These are phyloP conservation scores for Sepioteuthis lessoniana DNA, from an alignment of 2,888 invertebrate species.

Conservation along the genomic window DNA sequence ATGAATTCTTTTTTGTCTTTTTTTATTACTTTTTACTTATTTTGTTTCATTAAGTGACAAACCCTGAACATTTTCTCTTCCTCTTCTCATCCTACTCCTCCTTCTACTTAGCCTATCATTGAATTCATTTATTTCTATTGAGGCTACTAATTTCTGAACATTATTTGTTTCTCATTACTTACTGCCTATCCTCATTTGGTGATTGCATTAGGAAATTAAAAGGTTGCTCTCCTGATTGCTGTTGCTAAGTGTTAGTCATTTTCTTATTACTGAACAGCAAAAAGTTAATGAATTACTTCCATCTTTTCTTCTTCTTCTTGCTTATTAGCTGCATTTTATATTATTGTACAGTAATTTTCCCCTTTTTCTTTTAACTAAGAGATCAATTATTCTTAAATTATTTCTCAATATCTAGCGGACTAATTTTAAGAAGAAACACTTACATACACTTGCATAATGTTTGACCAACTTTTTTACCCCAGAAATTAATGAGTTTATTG, in stretches of 20 bases:
- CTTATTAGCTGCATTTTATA: not conserved
- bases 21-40: too few species aligned
- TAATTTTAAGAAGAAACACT: too few species aligned
- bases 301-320: not conserved
- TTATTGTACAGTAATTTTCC: not conserved
- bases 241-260: not conserved
- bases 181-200: not conserved
- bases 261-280: not conserved
- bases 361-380: not conserved
- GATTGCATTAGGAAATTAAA: not conserved
- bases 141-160: not conserved
- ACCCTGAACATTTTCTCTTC: not conserved
- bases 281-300: not conserved
- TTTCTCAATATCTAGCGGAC: too few species aligned
- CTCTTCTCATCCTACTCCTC: not conserved
- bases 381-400: not conserved
- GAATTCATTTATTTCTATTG: not conserved
- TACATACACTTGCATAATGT: too few species aligned
- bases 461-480: too few species aligned
- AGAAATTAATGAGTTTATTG: too few species aligned
- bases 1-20: not conserved
- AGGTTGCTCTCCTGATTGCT: not conserved
- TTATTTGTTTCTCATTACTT: not conserved
- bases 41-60: not conserved
- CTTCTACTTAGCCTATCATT: not conserved